Conservation (phyloP, 1,140 invertebrate species). For the Saccostrea glomerata region DNA sequence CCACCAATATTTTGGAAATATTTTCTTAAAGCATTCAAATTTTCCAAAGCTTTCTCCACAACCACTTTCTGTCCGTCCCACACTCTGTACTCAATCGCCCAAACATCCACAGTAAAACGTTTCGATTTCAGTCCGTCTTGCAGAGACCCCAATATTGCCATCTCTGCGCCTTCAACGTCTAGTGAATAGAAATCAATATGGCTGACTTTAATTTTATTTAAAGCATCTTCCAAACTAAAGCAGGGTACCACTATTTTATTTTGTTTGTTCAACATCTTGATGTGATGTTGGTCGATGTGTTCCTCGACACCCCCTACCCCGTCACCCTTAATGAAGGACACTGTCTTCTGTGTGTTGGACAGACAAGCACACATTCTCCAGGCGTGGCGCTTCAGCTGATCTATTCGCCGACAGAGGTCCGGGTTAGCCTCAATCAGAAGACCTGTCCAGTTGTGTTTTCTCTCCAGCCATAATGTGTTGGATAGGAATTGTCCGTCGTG, state of each 20-base stretch:
- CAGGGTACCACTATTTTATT: conserved; percentile 9
- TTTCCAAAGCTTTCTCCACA: conserved; percentile 14
- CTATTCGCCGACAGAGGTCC: conserved; percentile 30
- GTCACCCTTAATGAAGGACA: not conserved
- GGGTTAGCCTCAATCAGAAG: conserved; percentile 41
- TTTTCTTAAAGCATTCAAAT: conserved; percentile 18
- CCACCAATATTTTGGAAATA: conserved; percentile 37
- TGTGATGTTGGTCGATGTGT: not conserved
- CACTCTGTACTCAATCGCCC: conserved; percentile 32
- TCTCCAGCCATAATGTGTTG: conserved; percentile 34
- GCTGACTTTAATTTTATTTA: not conserved
- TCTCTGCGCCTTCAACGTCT: conserved; percentile 38
- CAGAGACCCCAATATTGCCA: not conserved
- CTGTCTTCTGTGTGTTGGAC: not conserved
- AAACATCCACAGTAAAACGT: conserved; percentile 1
- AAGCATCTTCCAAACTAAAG: conserved; percentile 5
- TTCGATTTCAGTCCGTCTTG: conserved; percentile 8
- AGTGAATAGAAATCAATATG: conserved; percentile 38
- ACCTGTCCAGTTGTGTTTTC: conserved; percentile 24
- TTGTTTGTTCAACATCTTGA: not conserved
- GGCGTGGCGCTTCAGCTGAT: conserved; percentile 11
- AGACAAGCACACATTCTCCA: conserved; percentile 35
- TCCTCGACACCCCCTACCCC: not conserved
- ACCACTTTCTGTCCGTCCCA: conserved; percentile 35
- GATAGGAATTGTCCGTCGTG: conserved; percentile 31